Evolutionary conservation across 2,797 vertebrate genomes (phyloP), one percentile per base, ranked within the genome.

Genomic region (Platyrinchus mystaceus): DNA sequence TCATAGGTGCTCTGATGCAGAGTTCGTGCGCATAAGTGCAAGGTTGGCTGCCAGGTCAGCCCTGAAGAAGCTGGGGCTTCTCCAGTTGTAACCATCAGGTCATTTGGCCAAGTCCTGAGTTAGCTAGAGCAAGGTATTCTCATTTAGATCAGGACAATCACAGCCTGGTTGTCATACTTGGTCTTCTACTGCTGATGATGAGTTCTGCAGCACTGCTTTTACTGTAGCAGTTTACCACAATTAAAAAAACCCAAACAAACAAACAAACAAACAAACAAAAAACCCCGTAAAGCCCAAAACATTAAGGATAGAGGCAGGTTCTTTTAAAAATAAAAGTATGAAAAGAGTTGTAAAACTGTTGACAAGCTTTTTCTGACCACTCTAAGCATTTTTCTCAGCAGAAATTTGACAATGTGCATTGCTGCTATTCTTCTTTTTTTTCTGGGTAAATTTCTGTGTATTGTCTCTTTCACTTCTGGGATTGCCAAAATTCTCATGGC

Each of bases 1-100:
- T 49, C 7, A 12, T 0, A 15, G 22, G 18, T 46, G 32, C 43
- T 37, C 44, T 43, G 26, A 17, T 70, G 53, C 19, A 30, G 63
- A 55, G 23, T 44, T 37, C 4, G 7, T 55, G 63, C 58, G 34
- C 0, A 0, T 21, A 27, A 55, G 26, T 18, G 44, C 52, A 46
- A 47, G 15, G 16, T 3, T 85, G 44, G 34, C 62, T 78, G 55
- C 62, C 67, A 17, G 43, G 18, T 68, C 68, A 76, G 30, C 49
- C 36, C 30, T 59, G 37, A 43, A 32, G 75, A 46, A 36, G 37
- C 37, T 43, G 43, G 12, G 56, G 43, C 63, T 66, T 50, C 34
- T 1, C 62, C 34, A 3, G 1, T 47, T 77, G 32, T 44, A 59
- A 28, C 60, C 50, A 3, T 14, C n/a, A 37, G 13, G 56, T 59